A percentile compares a stretch with the other conserved stretches of the same genome.
These are phyloP conservation scores for Holothuria glaberrima DNA, from an alignment of 35 echinoderm and acorn worm genomes.

Conservation along the genomic window DNA sequence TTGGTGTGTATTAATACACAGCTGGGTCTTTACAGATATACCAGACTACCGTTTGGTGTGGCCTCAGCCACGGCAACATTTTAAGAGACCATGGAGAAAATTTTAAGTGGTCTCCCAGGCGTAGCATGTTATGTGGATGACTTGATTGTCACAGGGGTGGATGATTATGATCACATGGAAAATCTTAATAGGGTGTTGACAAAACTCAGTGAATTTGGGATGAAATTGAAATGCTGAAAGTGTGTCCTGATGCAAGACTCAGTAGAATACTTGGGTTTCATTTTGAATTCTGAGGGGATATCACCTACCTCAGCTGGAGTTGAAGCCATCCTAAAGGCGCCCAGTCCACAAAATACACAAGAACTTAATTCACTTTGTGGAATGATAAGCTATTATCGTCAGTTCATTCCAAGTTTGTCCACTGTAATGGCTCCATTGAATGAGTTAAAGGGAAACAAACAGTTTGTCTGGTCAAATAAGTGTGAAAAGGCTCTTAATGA, in stretches of 20 bases:
- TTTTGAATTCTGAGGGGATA: background rate
- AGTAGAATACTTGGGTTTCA: constrained; percentile 18
- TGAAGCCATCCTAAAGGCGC: background rate
- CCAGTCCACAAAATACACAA: constrained; percentile 14
- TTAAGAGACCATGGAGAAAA: too few relatives aligned
- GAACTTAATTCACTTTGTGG: constrained; percentile 27
- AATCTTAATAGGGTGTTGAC: background rate
- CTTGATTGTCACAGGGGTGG: too few relatives aligned
- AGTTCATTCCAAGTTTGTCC: constrained; percentile 43
- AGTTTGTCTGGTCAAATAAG: background rate
- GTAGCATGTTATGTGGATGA: too few relatives aligned
- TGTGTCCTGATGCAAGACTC: background rate
- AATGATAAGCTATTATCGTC: constrained; percentile 37
- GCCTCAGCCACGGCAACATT: too few relatives aligned
- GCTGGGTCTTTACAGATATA: too few relatives aligned
- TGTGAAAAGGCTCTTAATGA: constrained; percentile 15
- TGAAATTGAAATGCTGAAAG: constrained; percentile 5
- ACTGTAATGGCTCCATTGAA: constrained; percentile 16
- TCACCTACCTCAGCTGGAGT: background rate
- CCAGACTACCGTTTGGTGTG: too few relatives aligned
- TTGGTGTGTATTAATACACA: too few relatives aligned
- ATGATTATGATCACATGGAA: too few relatives aligned
- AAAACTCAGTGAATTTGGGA: background rate
- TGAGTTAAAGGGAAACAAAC: background rate
- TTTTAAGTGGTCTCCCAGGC: too few relatives aligned